Evolutionary conservation across 2,888 invertebrate genomes (phyloP).

Genomic region (Aquatica leii): DNA sequence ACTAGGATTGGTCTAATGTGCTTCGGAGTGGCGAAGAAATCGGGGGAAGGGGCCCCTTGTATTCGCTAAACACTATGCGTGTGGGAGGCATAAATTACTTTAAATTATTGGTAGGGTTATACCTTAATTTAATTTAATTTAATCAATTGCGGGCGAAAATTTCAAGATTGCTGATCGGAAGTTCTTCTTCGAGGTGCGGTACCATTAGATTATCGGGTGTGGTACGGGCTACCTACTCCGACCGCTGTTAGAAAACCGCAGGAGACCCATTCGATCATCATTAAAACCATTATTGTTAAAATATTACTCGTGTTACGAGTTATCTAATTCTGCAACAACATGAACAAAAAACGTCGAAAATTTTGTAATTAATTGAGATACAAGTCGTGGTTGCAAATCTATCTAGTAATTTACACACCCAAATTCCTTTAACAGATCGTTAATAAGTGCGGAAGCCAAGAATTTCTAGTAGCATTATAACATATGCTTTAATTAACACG

Average conservation of each 20-base stretch:
- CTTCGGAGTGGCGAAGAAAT: slow-evolving; percentile 31
- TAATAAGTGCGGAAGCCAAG: slow-evolving; percentile 9
- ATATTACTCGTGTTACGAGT: too few species aligned
- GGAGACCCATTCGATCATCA: slow-evolving; percentile 10
- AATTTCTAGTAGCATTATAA: not conserved
- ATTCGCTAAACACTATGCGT: slow-evolving; percentile 45
- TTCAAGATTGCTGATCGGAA: slow-evolving; percentile 25
- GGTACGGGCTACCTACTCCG: slow-evolving; percentile 29
- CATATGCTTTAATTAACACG: slow-evolving; percentile 2
- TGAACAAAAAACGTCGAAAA: too few species aligned
- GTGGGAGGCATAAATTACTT: slow-evolving; percentile 49
- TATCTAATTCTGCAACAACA: too few species aligned
- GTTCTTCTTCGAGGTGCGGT: slow-evolving; percentile 29
- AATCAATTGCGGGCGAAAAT: too few species aligned
- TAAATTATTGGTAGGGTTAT: slow-evolving; percentile 43
- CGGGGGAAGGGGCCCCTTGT: slow-evolving; percentile 41
- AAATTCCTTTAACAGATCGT: slow-evolving; percentile 3
- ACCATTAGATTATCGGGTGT: slow-evolving; percentile 27
- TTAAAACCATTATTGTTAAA: too few species aligned
- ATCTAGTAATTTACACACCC: slow-evolving; percentile 10
- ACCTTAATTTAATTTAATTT: too few species aligned
- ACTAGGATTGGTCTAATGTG: slow-evolving; percentile 45
- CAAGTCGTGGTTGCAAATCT: not conserved
- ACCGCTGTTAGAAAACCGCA: slow-evolving; percentile 27
- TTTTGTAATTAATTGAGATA: too few species aligned